These are phyloP conservation scores for Polietes domitor DNA, from an alignment of 2,888 invertebrate species.

Conservation along the genomic window DNA sequence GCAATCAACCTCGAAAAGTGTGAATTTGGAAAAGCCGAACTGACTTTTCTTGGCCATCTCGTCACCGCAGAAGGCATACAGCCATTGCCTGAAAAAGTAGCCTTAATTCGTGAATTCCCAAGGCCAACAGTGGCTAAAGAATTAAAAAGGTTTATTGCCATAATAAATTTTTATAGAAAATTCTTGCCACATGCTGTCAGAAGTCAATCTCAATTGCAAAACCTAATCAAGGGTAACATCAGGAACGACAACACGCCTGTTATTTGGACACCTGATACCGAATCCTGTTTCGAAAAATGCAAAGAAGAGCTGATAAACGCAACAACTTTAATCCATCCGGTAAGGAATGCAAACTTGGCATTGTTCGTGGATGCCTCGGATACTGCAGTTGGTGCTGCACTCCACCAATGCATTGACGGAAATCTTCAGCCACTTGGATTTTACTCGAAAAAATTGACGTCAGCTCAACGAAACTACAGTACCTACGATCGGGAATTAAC, in stretches of 20 bases:
- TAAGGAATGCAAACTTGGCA: slow-evolving; percentile 26
- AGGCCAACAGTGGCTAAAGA: no score
- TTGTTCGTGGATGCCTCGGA: no score
- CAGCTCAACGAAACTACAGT: background rate
- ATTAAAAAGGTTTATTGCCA: no score
- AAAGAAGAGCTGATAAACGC: slow-evolving; percentile 14
- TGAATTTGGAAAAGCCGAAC: slow-evolving; percentile 30
- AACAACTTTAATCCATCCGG: background rate
- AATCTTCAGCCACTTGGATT: slow-evolving; percentile 47
- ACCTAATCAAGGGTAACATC: no score
- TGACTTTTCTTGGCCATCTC: slow-evolving; percentile 5
- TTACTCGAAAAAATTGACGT: background rate
- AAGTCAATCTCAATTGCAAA: no score
- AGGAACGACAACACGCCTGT: no score
- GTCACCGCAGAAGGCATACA: background rate
- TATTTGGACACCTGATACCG: background rate
- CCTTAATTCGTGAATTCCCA: no score
- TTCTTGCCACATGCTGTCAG: no score
- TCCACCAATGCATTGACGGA: no score
- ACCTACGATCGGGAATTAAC: slow-evolving; percentile 16
- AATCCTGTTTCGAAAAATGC: background rate
- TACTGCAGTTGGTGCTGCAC: no score
- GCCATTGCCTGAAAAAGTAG: no score
- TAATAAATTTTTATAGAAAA: no score
- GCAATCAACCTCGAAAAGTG: slow-evolving; percentile 43